Evolutionary conservation across 2,797 vertebrate genomes (phyloP), one percentile per base, ranked within the genome.

Genomic region (Capromys pilorides): DNA sequence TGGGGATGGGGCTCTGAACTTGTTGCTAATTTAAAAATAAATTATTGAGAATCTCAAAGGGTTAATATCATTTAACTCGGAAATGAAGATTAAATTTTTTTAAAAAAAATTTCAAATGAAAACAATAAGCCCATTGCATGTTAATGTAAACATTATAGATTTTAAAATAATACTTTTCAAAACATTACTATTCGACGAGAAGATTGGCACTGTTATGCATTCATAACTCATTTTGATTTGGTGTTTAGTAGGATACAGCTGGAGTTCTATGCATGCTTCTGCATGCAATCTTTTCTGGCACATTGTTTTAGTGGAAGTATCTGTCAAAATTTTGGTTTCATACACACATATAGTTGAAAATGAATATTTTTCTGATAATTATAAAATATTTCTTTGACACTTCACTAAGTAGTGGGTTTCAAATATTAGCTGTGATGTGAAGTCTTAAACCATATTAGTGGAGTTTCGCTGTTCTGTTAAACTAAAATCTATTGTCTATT

Each of bases 111-210:
- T 95, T 91, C 19, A 78, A 81, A 91, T 77, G 5, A 62, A 89
- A 86, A 80, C 0, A 83, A 24, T 22, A 22, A 92, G 8, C 22
- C 4, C 24, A 86, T 85, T 90, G 33, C 5, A 59, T 41, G 28
- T 69, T 82, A 91, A 18, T 18, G 90, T 59, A 93, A 81, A 79
- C 62, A 57, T 49, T 31, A 61, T 66, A 77, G 2, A 69, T 39
- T 95, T 90, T 11, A 57, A 93, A 90, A 88, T 54, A 61, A 93
- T 51, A n/a, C 62, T 87, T 86, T 96, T 88, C 49, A 79, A 75
- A 94, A 61, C 59, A 93, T 45, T 66, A 67, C 45, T 57, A 67
- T 22, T n/a, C 89, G 33, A 71, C 36, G 33, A 88, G n/a, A 77
- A 77, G 51, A 62, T 31, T 69, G 22, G 16, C 28, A 78, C 66